Conservation (phyloP, 1,140 invertebrate species). For the Lordiphosa mommai region DNA sequence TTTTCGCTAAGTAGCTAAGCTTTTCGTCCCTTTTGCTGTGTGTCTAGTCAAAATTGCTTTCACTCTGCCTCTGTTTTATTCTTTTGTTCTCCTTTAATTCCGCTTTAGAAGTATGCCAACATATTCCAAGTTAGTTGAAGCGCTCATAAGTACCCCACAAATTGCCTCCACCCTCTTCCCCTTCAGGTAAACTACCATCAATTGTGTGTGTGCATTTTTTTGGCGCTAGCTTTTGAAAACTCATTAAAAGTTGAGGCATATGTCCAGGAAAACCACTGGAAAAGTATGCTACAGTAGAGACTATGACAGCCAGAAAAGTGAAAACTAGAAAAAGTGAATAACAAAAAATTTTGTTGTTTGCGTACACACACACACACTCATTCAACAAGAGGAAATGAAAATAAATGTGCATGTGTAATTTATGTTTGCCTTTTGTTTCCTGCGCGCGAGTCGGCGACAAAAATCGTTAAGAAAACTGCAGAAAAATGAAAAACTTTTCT, state of each 20-base stretch:
- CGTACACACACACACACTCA: slow-evolving; percentile 16
- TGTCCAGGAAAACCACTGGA: slow-evolving; percentile 12
- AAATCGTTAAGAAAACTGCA: slow-evolving; percentile 51
- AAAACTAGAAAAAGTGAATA: background rate
- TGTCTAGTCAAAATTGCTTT: background rate
- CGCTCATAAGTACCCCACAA: slow-evolving; percentile 17
- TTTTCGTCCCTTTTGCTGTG: background rate
- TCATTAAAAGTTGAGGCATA: slow-evolving; percentile 37
- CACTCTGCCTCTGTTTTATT: background rate
- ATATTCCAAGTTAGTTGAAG: slow-evolving; percentile 15
- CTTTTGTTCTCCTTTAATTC: slow-evolving; percentile 2
- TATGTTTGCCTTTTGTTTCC: slow-evolving; percentile 39
- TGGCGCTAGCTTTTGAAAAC: slow-evolving; percentile 15
- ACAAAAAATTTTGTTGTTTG: slow-evolving; percentile 16
- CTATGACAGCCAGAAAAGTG: slow-evolving; percentile 29
- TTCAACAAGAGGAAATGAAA: slow-evolving; percentile 21
- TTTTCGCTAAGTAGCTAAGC: slow-evolving; percentile 11
- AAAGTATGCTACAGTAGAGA: slow-evolving; percentile 19
- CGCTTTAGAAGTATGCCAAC: slow-evolving; percentile 14
- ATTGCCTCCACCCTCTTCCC: background rate
- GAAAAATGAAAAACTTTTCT: slow-evolving; percentile 34
- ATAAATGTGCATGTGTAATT: slow-evolving; percentile 47
- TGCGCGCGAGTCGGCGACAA: slow-evolving; percentile 22
- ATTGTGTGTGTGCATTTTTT: background rate
- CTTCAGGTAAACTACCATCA: slow-evolving; percentile 1